A percentile compares a stretch with the other conserved stretches of the same genome.
Evolutionary conservation across 2,797 vertebrate genomes (phyloP).

Genomic region (Urophycis tenuis): DNA sequence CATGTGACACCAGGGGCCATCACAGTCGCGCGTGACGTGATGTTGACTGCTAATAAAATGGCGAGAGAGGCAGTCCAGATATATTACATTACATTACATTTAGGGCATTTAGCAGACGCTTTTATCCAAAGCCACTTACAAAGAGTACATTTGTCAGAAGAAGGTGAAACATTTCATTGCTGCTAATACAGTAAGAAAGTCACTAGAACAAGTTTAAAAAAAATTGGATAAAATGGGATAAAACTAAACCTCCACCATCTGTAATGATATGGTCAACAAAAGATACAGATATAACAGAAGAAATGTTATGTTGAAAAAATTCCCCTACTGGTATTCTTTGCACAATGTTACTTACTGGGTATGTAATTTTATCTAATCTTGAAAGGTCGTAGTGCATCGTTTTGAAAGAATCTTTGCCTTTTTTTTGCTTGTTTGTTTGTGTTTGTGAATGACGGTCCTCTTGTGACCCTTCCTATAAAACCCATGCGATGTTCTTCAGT

Average conservation of each 20-base stretch:
- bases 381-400: not conserved
- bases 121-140: no score
- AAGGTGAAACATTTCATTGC: no score
- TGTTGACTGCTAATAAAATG: no score
- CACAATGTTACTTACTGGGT: not conserved
- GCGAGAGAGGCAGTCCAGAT: no score
- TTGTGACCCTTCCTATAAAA: not conserved
- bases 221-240: not conserved
- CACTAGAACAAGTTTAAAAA: no score
- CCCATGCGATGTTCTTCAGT: not conserved
- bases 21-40: no score
- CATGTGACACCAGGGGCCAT: no score
- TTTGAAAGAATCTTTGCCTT: not conserved
- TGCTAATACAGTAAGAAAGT: no score
- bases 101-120: no score
- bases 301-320: not conserved
- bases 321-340: not conserved
- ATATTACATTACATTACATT: no score
- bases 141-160: no score
- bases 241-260: not conserved
- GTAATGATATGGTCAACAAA: not conserved
- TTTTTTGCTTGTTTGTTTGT: not conserved
- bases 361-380: not conserved
- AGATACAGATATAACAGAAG: no score
- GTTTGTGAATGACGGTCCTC: not conserved